Evolutionary conservation across 2,888 invertebrate genomes (phyloP), one percentile per base, ranked within the genome.

Genomic region (Adineta ricciae): DNA sequence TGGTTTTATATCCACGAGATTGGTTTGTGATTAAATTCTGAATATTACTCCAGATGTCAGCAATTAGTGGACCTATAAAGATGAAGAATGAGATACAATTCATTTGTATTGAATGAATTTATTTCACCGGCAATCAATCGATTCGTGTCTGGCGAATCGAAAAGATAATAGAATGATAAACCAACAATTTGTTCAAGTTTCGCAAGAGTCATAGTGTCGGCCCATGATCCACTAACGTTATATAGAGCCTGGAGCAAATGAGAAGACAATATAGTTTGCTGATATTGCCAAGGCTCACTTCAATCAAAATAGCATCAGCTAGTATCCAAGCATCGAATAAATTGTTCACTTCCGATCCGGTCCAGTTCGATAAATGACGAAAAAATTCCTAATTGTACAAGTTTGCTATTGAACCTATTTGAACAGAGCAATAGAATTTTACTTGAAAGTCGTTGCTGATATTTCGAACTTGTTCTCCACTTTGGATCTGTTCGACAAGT

Each of bases 281-380:
- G 46, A 46, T 46, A 46, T 46, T 46, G 11, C 5, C 8, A 46
- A 46, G 46, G 11, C 5, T 46, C 36, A 85, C 85, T 46, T 85
- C 85, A 84, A 85, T 85, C 24, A 52, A 38, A 49, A 85, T 83
- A 21, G 72, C 41, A 56, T 85, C 85, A 46, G 85, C 85, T 19
- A 84, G 24, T 32, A 73, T 73, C 85, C 85, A 85, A 24, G 83
- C 64, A 73, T 85, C 52, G 21, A 85, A 46, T 41, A 85, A 54
- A 84, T 83, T 52, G 5, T 83, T 72, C 24, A 64, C 50, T 49
- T 56, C 46, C 38, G 78, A 73, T 36, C 83, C 83, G 49, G 73
- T 85, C 19, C 83, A 54, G 16, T 36, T 56, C 32, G 83, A 52
- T 14, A 78, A 36, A 52, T 50, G 21, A 32, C 83, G 83, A 50